These are phyloP conservation scores for Falco biarmicus DNA, from an alignment of 2,797 vertebrate genomes.

Conservation along the genomic window DNA sequence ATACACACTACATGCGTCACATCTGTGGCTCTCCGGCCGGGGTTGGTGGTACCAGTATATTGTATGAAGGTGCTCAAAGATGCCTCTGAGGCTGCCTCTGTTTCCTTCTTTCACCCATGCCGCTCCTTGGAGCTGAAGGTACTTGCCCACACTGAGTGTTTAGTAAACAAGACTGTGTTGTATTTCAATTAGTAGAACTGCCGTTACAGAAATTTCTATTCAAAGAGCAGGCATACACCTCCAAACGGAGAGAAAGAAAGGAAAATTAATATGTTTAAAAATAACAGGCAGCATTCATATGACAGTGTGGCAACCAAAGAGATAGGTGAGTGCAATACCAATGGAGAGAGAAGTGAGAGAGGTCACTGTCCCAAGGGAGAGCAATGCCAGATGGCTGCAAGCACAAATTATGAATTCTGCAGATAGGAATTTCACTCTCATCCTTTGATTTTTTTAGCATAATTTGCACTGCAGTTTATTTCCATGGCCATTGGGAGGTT, in stretches of 20 bases:
- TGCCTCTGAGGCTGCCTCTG: neutral
- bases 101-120: no score
- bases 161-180: neutral
- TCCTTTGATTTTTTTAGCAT: neutral
- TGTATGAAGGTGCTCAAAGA: neutral
- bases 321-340: neutral
- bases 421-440: neutral
- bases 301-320: neutral
- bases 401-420: neutral
- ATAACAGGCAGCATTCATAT: neutral
- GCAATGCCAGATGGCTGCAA: neutral
- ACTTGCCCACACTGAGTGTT: neutral
- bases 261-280: neutral
- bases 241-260: neutral
- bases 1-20: neutral
- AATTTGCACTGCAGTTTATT: constrained; percentile 3
- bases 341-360: neutral
- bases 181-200: neutral
- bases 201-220: neutral
- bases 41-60: accelerated
- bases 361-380: neutral
- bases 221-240: neutral
- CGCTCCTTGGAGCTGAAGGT: neutral
- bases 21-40: neutral
- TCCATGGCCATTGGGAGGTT: neutral